phyloP scores from a whole-genome alignment of 2,888 invertebrate genomes.

The Stegana nigrithorax region DNA sequence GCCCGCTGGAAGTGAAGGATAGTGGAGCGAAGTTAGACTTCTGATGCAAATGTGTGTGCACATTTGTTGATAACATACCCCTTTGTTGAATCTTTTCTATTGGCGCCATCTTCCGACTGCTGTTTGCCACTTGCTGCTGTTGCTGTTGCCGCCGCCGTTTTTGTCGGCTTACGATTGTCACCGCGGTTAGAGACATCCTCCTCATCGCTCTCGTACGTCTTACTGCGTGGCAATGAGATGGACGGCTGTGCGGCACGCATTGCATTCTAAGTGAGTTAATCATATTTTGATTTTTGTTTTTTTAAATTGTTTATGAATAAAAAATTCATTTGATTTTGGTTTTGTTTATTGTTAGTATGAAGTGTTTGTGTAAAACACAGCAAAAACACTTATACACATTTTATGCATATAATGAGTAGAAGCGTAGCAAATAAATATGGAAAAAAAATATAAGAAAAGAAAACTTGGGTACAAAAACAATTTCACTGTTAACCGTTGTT shows the following conservation, averaged over 20 bases:
- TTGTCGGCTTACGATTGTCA: background rate
- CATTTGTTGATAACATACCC: background rate
- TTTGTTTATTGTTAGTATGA: background rate
- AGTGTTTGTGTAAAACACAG: background rate
- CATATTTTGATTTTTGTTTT: background rate
- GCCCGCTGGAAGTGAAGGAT: too few relatives aligned
- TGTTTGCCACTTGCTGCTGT: background rate
- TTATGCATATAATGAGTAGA: background rate
- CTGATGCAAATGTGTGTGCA: too few relatives aligned
- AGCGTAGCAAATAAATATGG: background rate
- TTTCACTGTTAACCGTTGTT: too few relatives aligned
- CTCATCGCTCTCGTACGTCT: slow-evolving; percentile 63
- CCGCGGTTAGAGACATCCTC: slow-evolving; percentile 23
- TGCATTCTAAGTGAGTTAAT: slow-evolving; percentile 15
- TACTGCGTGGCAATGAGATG: slow-evolving; percentile 73
- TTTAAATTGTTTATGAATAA: background rate
- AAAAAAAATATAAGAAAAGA: background rate
- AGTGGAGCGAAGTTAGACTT: too few relatives aligned
- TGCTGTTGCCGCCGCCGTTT: too few relatives aligned
- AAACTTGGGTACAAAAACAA: background rate
- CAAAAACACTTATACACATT: background rate
- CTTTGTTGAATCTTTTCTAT: slow-evolving; percentile 48
- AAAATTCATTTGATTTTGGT: background rate
- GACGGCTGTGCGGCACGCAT: slow-evolving; percentile 65
- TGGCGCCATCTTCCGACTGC: slow-evolving; percentile 11